phyloP scores from a whole-genome alignment of 2,888 invertebrate species.

The Scaptomyza tumidula region DNA sequence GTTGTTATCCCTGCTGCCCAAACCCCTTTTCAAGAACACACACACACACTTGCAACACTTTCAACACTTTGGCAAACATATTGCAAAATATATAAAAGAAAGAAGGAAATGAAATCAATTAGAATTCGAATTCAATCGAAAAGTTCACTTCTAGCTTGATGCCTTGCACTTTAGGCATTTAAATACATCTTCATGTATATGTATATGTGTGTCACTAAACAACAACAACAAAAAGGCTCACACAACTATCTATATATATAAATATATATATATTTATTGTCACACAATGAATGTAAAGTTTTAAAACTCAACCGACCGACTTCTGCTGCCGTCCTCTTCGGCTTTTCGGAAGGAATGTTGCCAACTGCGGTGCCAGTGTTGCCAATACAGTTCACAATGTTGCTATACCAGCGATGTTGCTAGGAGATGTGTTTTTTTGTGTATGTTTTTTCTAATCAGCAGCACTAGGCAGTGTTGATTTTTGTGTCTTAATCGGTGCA shows the following conservation, averaged over 20 bases:
- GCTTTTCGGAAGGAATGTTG: slow-evolving; percentile 34
- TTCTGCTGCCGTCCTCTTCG: slow-evolving; percentile 41
- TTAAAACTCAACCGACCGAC: slow-evolving; percentile 44
- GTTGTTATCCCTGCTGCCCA: slow-evolving; percentile 16
- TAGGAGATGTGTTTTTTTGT: slow-evolving; percentile 13
- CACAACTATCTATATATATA: background rate
- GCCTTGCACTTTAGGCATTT: slow-evolving; percentile 1
- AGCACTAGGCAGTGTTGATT: slow-evolving; percentile 1
- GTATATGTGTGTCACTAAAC: slow-evolving; percentile 15
- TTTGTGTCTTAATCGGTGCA: background rate
- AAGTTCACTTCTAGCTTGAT: slow-evolving; percentile 9
- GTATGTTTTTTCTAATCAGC: background rate
- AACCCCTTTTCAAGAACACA: background rate
- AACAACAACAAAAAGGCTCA: slow-evolving; percentile 6
- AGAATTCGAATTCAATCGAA: slow-evolving; percentile 3
- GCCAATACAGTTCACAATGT: slow-evolving; percentile 23
- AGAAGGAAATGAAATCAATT: slow-evolving; percentile 9
- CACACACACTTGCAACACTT: background rate
- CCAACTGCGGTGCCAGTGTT: slow-evolving; percentile 43
- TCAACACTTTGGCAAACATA: slow-evolving; percentile 21
- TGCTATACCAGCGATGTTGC: slow-evolving; percentile 28
- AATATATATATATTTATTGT: too few relatives aligned
- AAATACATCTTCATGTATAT: background rate
- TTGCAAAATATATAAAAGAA: slow-evolving; percentile 8
- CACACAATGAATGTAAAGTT: background rate